Base-by-base conservation (phyloP, 2,113 vertebrate genomes). In the Peromyscus polionotus region DNA sequence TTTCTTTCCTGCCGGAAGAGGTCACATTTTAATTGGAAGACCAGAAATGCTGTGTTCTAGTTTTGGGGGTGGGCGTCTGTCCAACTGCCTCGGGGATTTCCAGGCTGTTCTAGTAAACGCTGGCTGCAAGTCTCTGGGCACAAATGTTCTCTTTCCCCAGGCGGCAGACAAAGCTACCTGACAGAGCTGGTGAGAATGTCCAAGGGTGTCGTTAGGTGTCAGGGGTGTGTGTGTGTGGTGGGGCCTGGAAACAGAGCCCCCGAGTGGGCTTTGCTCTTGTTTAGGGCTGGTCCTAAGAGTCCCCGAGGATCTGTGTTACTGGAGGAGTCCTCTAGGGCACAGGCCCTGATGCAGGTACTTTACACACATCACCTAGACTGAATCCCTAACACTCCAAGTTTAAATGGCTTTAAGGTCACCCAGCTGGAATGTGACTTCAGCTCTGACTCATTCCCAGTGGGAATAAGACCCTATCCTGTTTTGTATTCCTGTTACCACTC, bases 31-130 rank as follows among this genome's bases (percentile, higher is more conserved):
- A 68, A 93, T 87, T 7, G 17, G 96, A 94, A 95, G 89, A 84
- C 39, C 7, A 94, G 67, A 96, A 85, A 80, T 67, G 79, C 75
- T 89, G 3, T n/a, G 79, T 81, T 84, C 80, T 94, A n/a, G 73
- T 90, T 90, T 61, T 76, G 57, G 76, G 72, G 95, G 94, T 96
- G 96, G 96, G 97, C 72, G 22, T 95, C 95, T 92, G 90, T 96
- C 97, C 97, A 97, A n/a, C 59, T 26, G 76, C 63, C 11, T 59
- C 1, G 97, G 97, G 97, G 97, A 97, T 97, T 97, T 98, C 98
- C 97, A 97, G 81, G 6, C 68, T 45, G 63, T 97, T 98, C 91
- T 97, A 81, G 87, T 95, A 94, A 97, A 22, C 14, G 76, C 26
- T 75, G 91, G 91, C 83, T 91, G 54, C 28, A 67, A 59, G 75